A percentile compares a stretch with the other conserved stretches of the same genome.
These are phyloP conservation scores for Nothobranchius furzeri DNA, from an alignment of 2,113 vertebrate genomes.

Conservation along the genomic window DNA sequence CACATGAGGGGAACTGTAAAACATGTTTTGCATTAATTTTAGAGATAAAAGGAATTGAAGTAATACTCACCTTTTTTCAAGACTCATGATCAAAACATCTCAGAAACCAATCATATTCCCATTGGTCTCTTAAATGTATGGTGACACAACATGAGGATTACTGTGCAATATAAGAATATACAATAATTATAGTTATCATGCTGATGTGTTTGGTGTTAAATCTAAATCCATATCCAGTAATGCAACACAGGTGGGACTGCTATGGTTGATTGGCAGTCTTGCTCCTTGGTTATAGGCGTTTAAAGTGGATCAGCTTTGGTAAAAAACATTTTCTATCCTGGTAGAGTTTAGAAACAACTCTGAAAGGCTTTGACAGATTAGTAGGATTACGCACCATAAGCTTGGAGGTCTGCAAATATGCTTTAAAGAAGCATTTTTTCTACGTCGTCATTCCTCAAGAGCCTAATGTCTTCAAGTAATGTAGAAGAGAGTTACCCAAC, in stretches of 20 bases:
- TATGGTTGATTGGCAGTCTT: neutral
- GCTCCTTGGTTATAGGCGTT: neutral
- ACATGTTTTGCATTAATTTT: too few relatives aligned
- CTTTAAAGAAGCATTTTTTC: constrained; percentile 23
- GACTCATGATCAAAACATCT: too few relatives aligned
- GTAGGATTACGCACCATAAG: constrained; percentile 1
- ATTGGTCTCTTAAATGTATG: too few relatives aligned
- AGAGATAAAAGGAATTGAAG: too few relatives aligned
- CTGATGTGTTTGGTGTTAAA: too few relatives aligned
- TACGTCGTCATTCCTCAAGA: constrained; percentile 10
- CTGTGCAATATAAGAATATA: neutral
- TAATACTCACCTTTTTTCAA: too few relatives aligned
- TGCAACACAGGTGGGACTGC: neutral
- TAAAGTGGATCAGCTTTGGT: neutral
- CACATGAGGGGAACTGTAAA: too few relatives aligned
- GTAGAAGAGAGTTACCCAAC: constrained; percentile 10
- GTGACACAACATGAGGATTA: too few relatives aligned
- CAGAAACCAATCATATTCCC: too few relatives aligned
- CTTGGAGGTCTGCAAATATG: constrained; percentile 9
- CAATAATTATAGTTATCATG: neutral
- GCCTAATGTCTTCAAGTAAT: constrained; percentile 27
- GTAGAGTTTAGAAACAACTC: constrained; percentile 10
- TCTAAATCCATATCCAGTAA: neutral
- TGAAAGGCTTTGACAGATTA: neutral
- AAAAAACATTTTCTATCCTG: neutral